Base-by-base conservation (phyloP, 2,888 invertebrate genomes). In the Gnatocerus cornutus region DNA sequence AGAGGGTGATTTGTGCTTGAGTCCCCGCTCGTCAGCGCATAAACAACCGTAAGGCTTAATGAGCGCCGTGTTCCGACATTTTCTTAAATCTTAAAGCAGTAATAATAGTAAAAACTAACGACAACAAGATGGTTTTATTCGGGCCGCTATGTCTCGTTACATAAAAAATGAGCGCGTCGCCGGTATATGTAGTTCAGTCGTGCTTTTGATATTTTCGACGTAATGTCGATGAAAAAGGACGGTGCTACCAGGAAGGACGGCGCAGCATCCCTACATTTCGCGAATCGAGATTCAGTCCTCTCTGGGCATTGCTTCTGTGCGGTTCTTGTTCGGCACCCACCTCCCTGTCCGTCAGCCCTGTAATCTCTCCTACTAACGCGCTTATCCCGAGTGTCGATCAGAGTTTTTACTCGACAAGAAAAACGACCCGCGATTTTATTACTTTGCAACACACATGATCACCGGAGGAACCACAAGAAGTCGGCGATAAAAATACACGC, bases 241-340 rank as follows among this genome's bases (percentile, higher is more conserved):
- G 50, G 59, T 50, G 68, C 29, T 46, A 69, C 61, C 70, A 62
- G 68, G 73, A 73, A 74, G 72, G 69, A 71, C 71, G 78, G 75
- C 78, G 75, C 78, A 79, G 78, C 79, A 79, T 79, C 79, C 78
- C 76, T 73, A 71, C 67, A 52, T 16, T 41, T 67, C 29, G 72
- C 68, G 62, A 58, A 72, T 63, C 71, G 72, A 59, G 69, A 71
- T 63, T 77, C 80, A 82, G 82, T 82, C 81, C 80, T 77, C 81
- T 81, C 79, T 81, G 81, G 82, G 82, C 81, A 81, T 79, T 79
- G 79, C 77, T 79, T 79, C 79, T 76, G 80, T 78, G 78, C 80
- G 78, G 81, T 79, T 77, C 79, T 77, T 80, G 76, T 73, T 76
- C 72, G 74, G 76, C 74, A 78, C 79, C 79, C 78, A 78, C 82